Evolutionary conservation across 2,113 vertebrate species (phyloP), one percentile per base, ranked within the genome.

Genomic region (Coptodon bakossiorum): DNA sequence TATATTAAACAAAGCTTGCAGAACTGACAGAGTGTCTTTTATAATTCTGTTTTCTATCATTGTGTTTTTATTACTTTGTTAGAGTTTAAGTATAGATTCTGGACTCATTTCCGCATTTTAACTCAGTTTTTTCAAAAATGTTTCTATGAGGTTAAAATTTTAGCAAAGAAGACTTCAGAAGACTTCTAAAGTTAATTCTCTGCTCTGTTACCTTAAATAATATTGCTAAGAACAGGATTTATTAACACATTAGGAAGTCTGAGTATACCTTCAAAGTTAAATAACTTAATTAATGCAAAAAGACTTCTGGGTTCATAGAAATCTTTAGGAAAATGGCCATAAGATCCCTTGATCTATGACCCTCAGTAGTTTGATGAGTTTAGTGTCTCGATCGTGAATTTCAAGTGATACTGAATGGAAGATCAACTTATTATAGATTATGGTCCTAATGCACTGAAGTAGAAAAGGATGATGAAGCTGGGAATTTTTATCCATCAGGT

Each of bases 121-220:
- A 78, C 14, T 31, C 43, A 50, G 27, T 52, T 73, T 31, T 45
- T n/a, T n/a, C n/a, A n/a, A n/a, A n/a, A 78, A 31, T 9, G 16
- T 78, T 1, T 50, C 43, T 29, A 10, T 50, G 24, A 12, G 9
- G 6, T 50, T 29, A 45, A 73, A 73, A 24, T 6, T 17, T 0
- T 27, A 73, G 13, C 8, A 1, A 27, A 45, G 45, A 45, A 73
- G 13, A 40, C 22, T 76, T 76, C 22, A 11, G 27, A 48, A 76
- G 14, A n/a, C 1, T 1, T 78, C 16, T 12, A 31, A 78, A 76
- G 43, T 17, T 29, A 78, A 29, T 12, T n/a, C 0, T 7, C 40
- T 78, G 73, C 27, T 78, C 45, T 48, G 14, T 52, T 6, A 31
- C 6, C 10, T 78, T 11, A 78, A 34, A 31, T 50, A 17, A 50